A percentile compares a stretch with the other conserved stretches of the same genome.
phyloP scores from a whole-genome alignment of 2,888 invertebrate species.

The Dascillus cervinus region DNA sequence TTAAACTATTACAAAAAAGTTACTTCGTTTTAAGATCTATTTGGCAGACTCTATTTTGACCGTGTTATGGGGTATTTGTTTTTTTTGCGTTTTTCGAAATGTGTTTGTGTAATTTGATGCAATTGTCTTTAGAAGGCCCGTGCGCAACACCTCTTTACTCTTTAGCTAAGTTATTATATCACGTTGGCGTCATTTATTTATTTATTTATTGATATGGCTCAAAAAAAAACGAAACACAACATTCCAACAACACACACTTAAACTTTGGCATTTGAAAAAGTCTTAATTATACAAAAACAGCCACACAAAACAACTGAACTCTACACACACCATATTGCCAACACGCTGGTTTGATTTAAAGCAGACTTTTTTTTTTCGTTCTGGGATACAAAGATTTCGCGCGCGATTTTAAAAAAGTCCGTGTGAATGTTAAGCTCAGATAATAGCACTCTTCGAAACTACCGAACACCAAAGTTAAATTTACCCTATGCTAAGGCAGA shows the following conservation, averaged over 20 bases:
- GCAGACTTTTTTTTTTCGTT: constrained; percentile 8
- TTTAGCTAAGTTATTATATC: constrained; percentile 15
- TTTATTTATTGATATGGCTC: constrained; percentile 29
- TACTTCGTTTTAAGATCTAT: too few species aligned
- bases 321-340: constrained; percentile 20
- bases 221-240: constrained; percentile 25
- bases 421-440: constrained; percentile 22
- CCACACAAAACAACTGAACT: constrained; percentile 19
- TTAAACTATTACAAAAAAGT: too few species aligned
- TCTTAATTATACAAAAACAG: constrained; percentile 27
- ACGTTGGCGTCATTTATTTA: constrained; percentile 24
- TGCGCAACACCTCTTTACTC: constrained; percentile 14
- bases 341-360: constrained; percentile 14
- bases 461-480: constrained; percentile 39
- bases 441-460: constrained; percentile 36
- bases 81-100: constrained; percentile 4
- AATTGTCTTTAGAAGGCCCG: constrained; percentile 16
- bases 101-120: too few species aligned
- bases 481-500: constrained; percentile 38
- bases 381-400: background rate
- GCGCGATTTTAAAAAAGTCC: constrained; percentile 13
- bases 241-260: constrained; percentile 25
- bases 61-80: too few species aligned
- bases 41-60: constrained; percentile 16
- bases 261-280: constrained; percentile 33